Base-by-base conservation (phyloP, 1,140 invertebrate genomes). In the Ceratosolen fusciceps region DNA sequence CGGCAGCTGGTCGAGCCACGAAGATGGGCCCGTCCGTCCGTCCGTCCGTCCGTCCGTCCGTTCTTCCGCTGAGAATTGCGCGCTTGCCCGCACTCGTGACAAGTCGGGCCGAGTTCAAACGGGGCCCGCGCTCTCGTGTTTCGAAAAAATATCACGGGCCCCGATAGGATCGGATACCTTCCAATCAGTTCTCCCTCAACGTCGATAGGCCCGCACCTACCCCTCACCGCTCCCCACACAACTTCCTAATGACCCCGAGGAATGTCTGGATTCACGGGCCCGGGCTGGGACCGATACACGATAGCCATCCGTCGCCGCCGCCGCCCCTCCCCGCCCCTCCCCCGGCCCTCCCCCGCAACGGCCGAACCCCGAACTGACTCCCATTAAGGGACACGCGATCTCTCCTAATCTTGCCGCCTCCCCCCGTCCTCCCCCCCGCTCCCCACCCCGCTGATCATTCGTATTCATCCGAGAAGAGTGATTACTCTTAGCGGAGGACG, bases 61-160 rank as follows among this genome's bases (percentile, higher is more conserved):
- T 43, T 43, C 39, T 43, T 43, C 39, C 39, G 5, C 39, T 43
- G 12, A 31, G 12, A 3, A 5, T 3, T 19, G 19, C 54, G 54
- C 58, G 5, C 5, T 16, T 31, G 26, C 2, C 12, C 58, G 58
- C 29, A 52, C 70, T 72, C 70, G 16, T 34, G 70, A 54, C 70
- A 34, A 72, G 70, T 54, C 70, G 71, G 62, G 34, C 29, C n/a
- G 14, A 58, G 71, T 24, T 73, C 52, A 58, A 39, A 58, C 29
- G 71, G 9, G 19, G 3, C 34, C 62, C 19, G 14, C 29, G 34
- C 39, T 67, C 3, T 19, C n/a, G 31, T 5, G 16, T 47, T 70
- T 70, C 16, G 39, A 24, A 29, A 58, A 58, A 70, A 26, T 49
- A 70, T 70, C 67, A 24, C 21, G 19, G 62, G 19, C 39, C 39